A percentile compares a stretch with the other conserved stretches of the same genome.
phyloP scores from a whole-genome alignment of 1,140 invertebrate genomes.

The Sminthurides bifidus region DNA sequence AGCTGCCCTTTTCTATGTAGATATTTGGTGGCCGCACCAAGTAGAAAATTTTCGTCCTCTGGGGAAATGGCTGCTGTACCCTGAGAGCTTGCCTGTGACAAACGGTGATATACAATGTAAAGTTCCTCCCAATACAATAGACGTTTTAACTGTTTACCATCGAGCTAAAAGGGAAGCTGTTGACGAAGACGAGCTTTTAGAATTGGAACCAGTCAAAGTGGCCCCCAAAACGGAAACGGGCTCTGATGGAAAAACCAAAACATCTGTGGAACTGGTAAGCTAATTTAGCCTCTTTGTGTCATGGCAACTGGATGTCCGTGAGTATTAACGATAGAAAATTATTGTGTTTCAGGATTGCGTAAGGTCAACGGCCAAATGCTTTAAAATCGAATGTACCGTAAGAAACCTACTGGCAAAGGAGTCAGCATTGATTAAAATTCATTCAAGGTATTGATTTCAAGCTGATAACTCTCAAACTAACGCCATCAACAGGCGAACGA shows the following conservation, averaged over 20 bases:
- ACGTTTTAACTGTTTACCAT: constrained; percentile 23
- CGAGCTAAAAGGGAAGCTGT: constrained; percentile 43
- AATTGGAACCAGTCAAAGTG: constrained; percentile 52
- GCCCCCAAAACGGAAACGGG: constrained; percentile 56
- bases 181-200: too few relatives aligned
- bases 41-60: constrained; percentile 57
- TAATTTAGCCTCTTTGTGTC: background rate
- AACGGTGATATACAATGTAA: constrained; percentile 48
- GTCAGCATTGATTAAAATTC: constrained; percentile 62
- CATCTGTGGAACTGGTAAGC: constrained; percentile 63
- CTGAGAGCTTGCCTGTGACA: constrained; percentile 58
- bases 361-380: constrained; percentile 66
- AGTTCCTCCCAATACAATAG: constrained; percentile 6
- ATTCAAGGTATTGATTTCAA: constrained; percentile 45
- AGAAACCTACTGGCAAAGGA: constrained; percentile 58
- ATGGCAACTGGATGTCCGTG: background rate
- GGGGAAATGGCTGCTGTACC: constrained; percentile 78
- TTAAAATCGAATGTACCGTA: constrained; percentile 68
- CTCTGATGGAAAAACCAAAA: constrained; percentile 53
- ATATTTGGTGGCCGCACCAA: constrained; percentile 80
- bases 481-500: background rate
- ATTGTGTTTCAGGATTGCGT: constrained; percentile 54
- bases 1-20: constrained; percentile 61
- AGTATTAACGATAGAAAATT: background rate
- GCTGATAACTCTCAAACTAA: background rate